phyloP scores from a whole-genome alignment of 2,113 vertebrate genomes.

The Neofelis nebulosa region DNA sequence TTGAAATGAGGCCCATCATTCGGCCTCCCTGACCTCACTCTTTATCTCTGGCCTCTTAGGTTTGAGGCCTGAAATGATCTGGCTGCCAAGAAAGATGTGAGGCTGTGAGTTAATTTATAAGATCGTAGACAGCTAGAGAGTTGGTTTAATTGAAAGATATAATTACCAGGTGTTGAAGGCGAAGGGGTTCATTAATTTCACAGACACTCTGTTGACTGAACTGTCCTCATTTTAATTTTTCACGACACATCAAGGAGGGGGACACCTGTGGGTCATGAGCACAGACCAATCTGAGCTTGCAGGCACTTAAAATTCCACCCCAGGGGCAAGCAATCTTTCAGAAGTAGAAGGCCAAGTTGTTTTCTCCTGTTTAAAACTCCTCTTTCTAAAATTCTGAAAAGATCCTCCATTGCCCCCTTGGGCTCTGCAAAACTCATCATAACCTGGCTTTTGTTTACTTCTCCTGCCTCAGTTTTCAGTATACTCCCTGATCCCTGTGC shows the following conservation, averaged over 20 bases:
- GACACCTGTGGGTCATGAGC: background rate
- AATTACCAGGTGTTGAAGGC: slow-evolving; percentile 88
- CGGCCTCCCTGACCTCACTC: background rate
- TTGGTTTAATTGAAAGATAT: slow-evolving; percentile 89
- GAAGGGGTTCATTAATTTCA: slow-evolving; percentile 87
- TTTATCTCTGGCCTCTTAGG: slow-evolving; percentile 22
- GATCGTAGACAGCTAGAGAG: slow-evolving; percentile 81
- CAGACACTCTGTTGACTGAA: slow-evolving; percentile 85
- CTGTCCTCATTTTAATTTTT: slow-evolving; percentile 85
- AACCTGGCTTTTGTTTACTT: background rate
- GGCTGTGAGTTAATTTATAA: slow-evolving; percentile 85
- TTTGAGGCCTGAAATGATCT: slow-evolving; percentile 70
- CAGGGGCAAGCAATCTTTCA: slow-evolving; percentile 40
- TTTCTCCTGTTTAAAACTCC: background rate
- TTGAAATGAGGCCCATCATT: background rate
- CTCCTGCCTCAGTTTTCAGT: background rate
- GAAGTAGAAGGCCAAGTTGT: background rate
- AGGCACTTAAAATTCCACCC: slow-evolving; percentile 36
- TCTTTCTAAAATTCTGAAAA: background rate
- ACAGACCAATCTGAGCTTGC: background rate
- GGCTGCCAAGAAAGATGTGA: slow-evolving; percentile 76
- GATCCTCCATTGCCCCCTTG: background rate
- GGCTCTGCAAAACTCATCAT: background rate
- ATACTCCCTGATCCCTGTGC: fast-evolving
- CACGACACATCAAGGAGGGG: slow-evolving; percentile 71